Evolutionary conservation across 2,797 vertebrate genomes (phyloP), one percentile per base, ranked within the genome.

Genomic region (Ctenochaetus hawaiiensis): DNA sequence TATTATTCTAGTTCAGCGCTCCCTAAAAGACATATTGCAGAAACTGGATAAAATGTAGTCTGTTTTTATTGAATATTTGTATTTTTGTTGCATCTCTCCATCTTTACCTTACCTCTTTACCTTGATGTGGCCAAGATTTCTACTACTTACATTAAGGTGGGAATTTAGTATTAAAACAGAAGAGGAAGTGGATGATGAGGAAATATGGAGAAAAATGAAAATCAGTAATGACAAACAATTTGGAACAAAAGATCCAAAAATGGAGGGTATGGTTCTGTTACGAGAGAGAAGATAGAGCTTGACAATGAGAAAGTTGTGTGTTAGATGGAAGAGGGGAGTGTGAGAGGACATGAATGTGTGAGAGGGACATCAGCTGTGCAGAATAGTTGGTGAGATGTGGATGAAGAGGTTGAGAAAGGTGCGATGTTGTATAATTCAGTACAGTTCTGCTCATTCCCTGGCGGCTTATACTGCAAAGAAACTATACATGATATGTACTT

Each of bases 321-420:
- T 83, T 82, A 81, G 89, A 84, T 86, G 86, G 90, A 86, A 71
- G 76, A 73, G 63, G 83, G 88, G 90, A 79, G 79, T 88, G 86
- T 84, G 78, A 80, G 67, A 73, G 91, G 91, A 83, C 47, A 57
- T 74, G 70, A 76, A 90, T 81, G 90, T 86, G 90, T 74, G 91
- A 91, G 75, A 23, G 83, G 85, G 72, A 82, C 67, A 75, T 78
- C 72, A 76, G 83, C 87, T 78, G 80, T 71, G 83, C 75, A 68
- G 83, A 90, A 89, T 86, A 85, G 86, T 71, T 67, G 80, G 88
- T 86, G 89, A 86, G 88, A 87, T 89, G 85, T 85, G 84, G 80
- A 72, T 48, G 43, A 66, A 67, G 41, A 63, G 75, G 74, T 60
- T 59, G 47, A 74, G 65, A 61, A 81, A 81, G 59, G 84, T 87